Evolutionary conservation across 2,797 vertebrate species (phyloP), one percentile per base, ranked within the genome.

Genomic region (Streptopelia turtur): DNA sequence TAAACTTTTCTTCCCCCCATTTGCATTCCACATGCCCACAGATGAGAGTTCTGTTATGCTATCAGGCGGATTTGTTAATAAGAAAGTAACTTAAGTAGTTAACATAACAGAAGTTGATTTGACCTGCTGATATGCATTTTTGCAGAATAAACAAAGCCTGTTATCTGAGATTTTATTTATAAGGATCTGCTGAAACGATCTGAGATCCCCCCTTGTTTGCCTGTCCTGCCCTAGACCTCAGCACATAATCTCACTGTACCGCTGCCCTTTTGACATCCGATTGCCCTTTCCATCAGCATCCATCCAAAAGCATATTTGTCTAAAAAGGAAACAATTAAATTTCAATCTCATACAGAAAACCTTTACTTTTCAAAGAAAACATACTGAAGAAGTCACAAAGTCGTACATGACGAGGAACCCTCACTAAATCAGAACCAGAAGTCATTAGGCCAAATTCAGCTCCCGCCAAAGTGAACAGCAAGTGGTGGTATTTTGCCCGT

Each of bases 251-350:
- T 95, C 79, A 94, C 95, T 97, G 94, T 96, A 92, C 70, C 59
- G 92, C 84, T 95, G 86, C 95, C 93, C 90, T 94, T 90, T 85
- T 98, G 97, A 98, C 97, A 97, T 97, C 91, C 89, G 59, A 47
- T 84, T 98, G 97, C 95, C 97, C 97, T 97, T 98, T 98, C 97
- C 97, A 97, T 98, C 97, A 97, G 96, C 92, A 95, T 94, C 96
- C 97, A 97, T 98, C 97, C 95, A 96, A 97, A 97, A 97, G 97
- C 86, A 59, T 98, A 97, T 98, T 98, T 98, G 93, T 98, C 97
- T 98, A 97, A 98, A 98, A 98, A 98, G 97, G 98, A 98, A 98
- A 98, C 98, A 98, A 98, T 98, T 98, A 98, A 98, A 98, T 97
- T 97, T 89, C 97, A 98, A 96, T 98, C 95, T 98, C 83, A 95